Conservation (phyloP, 2,888 invertebrate species). For the Tipula unca region DNA sequence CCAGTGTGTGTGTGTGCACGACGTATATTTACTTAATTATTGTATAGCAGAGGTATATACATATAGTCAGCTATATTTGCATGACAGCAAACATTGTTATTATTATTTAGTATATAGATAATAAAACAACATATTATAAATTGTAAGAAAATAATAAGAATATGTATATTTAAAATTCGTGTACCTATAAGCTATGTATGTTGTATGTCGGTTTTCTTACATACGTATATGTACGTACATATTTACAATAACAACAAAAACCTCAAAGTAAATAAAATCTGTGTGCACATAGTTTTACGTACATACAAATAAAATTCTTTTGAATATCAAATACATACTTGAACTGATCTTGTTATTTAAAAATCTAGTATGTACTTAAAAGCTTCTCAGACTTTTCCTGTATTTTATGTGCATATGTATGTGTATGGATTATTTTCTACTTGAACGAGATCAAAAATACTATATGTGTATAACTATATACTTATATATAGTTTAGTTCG, state of each 20-base stretch:
- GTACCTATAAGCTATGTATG: neutral
- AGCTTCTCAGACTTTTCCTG: neutral
- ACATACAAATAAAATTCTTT: neutral
- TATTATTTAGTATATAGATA: neutral
- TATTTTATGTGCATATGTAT: neutral
- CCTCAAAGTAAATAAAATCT: neutral
- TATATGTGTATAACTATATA: neutral
- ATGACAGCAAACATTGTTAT: constrained; percentile 8
- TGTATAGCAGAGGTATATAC: neutral
- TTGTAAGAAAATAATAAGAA: neutral
- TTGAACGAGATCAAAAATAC: neutral
- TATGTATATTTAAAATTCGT: neutral
- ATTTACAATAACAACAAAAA: neutral
- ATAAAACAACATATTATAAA: neutral
- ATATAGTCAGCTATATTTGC: neutral
- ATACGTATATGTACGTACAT: neutral
- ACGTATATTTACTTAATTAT: neutral
- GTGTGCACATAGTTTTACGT: neutral
- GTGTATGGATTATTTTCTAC: neutral
- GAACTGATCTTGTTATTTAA: neutral
- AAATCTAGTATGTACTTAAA: neutral
- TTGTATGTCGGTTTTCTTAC: neutral
- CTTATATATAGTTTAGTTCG: neutral
- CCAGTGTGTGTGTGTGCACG: neutral
- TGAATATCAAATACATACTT: neutral